phyloP scores from a whole-genome alignment of 1,140 invertebrate species.

The Bombus cullumanus region DNA sequence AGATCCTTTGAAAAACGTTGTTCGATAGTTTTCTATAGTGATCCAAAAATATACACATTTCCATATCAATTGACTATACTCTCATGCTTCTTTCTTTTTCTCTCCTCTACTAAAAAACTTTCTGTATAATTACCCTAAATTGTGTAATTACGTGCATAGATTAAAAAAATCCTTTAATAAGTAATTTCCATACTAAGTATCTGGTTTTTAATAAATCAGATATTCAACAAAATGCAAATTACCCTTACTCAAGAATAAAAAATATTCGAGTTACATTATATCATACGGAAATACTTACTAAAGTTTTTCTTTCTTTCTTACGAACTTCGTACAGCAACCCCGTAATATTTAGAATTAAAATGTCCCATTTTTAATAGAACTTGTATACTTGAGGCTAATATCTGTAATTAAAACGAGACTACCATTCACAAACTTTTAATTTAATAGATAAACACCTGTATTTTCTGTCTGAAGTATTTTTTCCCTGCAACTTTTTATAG shows the following conservation, averaged over 20 bases:
- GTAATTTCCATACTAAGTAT: constrained; percentile 45
- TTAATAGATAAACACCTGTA: not conserved
- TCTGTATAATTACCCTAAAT: constrained; percentile 60
- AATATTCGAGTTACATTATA: not conserved
- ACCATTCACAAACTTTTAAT: not conserved
- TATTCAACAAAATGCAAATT: not conserved
- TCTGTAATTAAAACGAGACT: constrained; percentile 21
- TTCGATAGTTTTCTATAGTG: constrained; percentile 37
- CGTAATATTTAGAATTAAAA: constrained; percentile 17
- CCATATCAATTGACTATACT: constrained; percentile 55
- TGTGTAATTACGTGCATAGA: constrained; percentile 22
- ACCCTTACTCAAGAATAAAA: not conserved
- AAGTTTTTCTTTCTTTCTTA: constrained; percentile 13
- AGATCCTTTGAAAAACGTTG: constrained; percentile 27
- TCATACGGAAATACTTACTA: constrained; percentile 16
- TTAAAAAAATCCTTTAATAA: constrained; percentile 50
- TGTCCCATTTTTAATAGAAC: constrained; percentile 43
- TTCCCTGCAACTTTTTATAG: not conserved
- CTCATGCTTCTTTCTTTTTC: constrained; percentile 34
- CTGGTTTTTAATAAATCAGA: not conserved
- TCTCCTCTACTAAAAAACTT: constrained; percentile 40
- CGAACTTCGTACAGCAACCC: constrained; percentile 15
- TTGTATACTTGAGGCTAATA: constrained; percentile 34
- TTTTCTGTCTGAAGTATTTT: not conserved
- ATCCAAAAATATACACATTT: constrained; percentile 55